Evolutionary conservation across 2,888 invertebrate genomes (phyloP).

Genomic region (Coleophora flavipennella): DNA sequence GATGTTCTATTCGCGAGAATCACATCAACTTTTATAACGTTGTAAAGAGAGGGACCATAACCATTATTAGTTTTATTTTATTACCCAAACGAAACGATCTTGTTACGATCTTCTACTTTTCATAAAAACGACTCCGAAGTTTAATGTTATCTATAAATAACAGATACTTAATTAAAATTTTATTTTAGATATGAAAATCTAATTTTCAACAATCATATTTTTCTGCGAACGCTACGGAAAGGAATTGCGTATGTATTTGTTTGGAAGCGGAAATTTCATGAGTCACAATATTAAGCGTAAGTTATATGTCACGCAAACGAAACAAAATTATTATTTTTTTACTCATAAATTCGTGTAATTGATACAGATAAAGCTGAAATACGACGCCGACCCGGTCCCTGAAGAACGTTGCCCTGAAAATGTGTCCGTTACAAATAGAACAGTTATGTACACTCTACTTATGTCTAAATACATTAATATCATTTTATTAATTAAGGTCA

Average conservation of each 20-base stretch:
- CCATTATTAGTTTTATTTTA: constrained; percentile 16
- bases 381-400: constrained; percentile 14
- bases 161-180: constrained; percentile 14
- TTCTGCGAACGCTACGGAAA: neutral
- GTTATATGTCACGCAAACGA: constrained; percentile 24
- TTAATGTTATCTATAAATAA: constrained; percentile 33
- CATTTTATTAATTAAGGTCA: constrained; percentile 23
- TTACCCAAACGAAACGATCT: constrained; percentile 15
- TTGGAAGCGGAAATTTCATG: constrained; percentile 23
- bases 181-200: neutral
- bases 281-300: constrained; percentile 24
- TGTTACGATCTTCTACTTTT: constrained; percentile 30
- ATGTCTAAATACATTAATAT: too few species aligned
- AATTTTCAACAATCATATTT: too few species aligned
- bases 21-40: constrained; percentile 31
- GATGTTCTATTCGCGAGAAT: constrained; percentile 41
- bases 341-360: constrained; percentile 34
- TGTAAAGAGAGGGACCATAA: constrained; percentile 21
- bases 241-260: constrained; percentile 5
- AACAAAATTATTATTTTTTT: constrained; percentile 19
- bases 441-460: too few species aligned
- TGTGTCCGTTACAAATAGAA: constrained; percentile 21
- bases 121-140: constrained; percentile 27
- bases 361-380: constrained; percentile 32
- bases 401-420: constrained; percentile 18